Evolutionary conservation across 30 jellyfish, hydroid and myxozoan genomes (phyloP), one percentile per base, ranked within the genome.

Genomic region (Aurelia sp.): DNA sequence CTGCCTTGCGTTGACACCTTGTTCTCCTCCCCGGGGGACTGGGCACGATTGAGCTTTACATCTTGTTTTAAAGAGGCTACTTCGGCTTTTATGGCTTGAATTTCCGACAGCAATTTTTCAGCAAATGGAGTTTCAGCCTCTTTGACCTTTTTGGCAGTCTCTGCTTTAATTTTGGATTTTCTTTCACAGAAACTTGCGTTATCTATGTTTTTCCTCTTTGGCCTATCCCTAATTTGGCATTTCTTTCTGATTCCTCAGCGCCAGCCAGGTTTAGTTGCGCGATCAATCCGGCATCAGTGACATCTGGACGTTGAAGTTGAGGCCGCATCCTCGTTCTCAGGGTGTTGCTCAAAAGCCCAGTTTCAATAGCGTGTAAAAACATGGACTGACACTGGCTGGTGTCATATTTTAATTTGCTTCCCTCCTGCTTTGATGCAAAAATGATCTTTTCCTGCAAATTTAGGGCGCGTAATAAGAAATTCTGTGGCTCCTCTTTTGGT

Each of bases 241-340:
- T 73, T 50, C 84, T 47, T 50, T 73, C 84, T 33, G 71, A 73
- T 73, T 73, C 84, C n/a, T 73, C 70, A 17, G 84, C 84, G 30
- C 84, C 84, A 73, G 84, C 84, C 50, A 50, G 30, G 71, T 73
- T 52, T n/a, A 50, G 22, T 9, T 73, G 84, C n/a, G 84, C 84
- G 17, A 73, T 73, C 71, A 19, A 73, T 33, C 17, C 84, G 0
- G 69, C 84, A 52, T 73, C 70, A 15, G 84, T 73, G 84, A 13
- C 68, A 24, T 50, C 71, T 50, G 70, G 84, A 55, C 68, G 70
- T 73, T 44, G 84, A 40, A 73, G 84, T 52, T 41, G 57, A 57
- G 70, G 70, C 22, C 84, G 19, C 84, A 73, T 73, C 24, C 84
- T 73, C 71, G 69, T 52, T 22, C 84, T 44, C 57, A 73, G 69